Conservation (phyloP, 2,797 vertebrate genomes). For the Darevskia nairensis region DNA sequence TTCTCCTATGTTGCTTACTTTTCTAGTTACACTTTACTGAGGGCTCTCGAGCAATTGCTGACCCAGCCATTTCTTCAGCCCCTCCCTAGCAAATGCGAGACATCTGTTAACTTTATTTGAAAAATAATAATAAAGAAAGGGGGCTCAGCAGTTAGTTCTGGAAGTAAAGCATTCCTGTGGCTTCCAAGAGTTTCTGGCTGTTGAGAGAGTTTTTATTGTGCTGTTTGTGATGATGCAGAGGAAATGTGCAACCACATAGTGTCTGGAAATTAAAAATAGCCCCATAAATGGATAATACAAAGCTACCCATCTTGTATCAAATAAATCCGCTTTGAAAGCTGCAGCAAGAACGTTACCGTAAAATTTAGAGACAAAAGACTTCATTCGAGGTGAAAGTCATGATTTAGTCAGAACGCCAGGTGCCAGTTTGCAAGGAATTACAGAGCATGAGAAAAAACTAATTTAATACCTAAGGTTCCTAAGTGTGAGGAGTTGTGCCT, state of each 20-base stretch:
- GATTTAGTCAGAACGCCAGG: constrained; percentile 13
- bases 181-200: constrained; percentile 55
- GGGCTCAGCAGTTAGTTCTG: constrained; percentile 49
- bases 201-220: constrained; percentile 52
- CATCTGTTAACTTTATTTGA: constrained; percentile 59
- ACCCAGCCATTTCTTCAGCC: constrained; percentile 52
- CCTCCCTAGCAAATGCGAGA: constrained; percentile 28
- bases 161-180: constrained; percentile 52
- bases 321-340: constrained; percentile 43
- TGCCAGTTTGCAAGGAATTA: background rate
- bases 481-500: background rate
- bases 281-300: constrained; percentile 46
- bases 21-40: constrained; percentile 50
- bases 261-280: constrained; percentile 56
- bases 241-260: constrained; percentile 36
- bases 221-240: constrained; percentile 38
- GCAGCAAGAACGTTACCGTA: constrained; percentile 10
- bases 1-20: background rate
- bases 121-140: constrained; percentile 42
- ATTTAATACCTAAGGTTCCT: background rate
- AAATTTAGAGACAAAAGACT: constrained; percentile 38
- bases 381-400: constrained; percentile 13
- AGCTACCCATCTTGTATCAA: constrained; percentile 35
- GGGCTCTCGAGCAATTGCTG: constrained; percentile 34
- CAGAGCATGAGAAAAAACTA: background rate